Base-by-base conservation (phyloP, 2,113 vertebrate species). In the Elgaria multicarinata region DNA sequence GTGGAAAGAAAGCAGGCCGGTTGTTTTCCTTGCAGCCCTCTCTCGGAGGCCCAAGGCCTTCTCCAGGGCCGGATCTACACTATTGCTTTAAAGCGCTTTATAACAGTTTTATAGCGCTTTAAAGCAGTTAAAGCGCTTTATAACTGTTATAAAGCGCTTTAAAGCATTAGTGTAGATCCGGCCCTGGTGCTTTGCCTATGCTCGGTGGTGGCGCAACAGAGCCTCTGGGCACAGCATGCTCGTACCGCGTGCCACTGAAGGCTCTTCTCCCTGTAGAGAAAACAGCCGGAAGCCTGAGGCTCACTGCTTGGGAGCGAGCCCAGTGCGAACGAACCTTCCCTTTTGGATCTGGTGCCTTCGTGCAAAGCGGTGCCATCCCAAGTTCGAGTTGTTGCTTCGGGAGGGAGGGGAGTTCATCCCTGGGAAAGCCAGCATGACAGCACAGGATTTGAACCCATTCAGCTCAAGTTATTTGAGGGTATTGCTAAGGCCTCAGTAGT, bases 101-200 rank as follows among this genome's bases (percentile, higher is more conserved):
- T n/a, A n/a, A n/a, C n/a, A n/a, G n/a, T n/a, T n/a, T n/a, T n/a
- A n/a, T n/a, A n/a, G n/a, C n/a, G n/a, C n/a, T n/a, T n/a, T n/a
- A n/a, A n/a, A n/a, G n/a, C n/a, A n/a, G n/a, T n/a, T n/a, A n/a
- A n/a, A n/a, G n/a, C n/a, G n/a, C n/a, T n/a, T n/a, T n/a, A n/a
- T n/a, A n/a, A n/a, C n/a, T n/a, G n/a, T n/a, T n/a, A n/a, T n/a
- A n/a, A n/a, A n/a, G n/a, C n/a, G n/a, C n/a, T n/a, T n/a, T n/a
- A n/a, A n/a, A n/a, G n/a, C n/a, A n/a, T n/a, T n/a, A n/a, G n/a
- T n/a, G n/a, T n/a, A n/a, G n/a, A n/a, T n/a, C n/a, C n/a, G n/a
- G n/a, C n/a, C n/a, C 94, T 93, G 80, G 81, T 13, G 22, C 87
- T 91, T 85, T 42, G 1, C 44, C 28, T 75, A 31, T 50, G 44